Evolutionary conservation across 2,888 invertebrate genomes (phyloP).

Genomic region (Eilema griseolum): DNA sequence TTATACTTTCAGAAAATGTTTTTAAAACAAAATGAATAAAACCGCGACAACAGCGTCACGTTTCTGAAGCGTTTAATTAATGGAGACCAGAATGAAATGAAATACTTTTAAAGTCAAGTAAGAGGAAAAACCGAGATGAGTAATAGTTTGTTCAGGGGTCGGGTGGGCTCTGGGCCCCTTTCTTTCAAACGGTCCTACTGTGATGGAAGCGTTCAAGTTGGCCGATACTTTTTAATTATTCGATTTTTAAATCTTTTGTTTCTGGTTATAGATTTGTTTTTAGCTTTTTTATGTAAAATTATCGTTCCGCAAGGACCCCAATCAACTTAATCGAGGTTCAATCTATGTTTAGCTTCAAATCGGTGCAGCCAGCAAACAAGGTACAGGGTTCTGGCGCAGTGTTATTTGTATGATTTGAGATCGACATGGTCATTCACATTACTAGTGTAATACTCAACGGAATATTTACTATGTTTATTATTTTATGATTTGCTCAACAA

Average conservation of each 20-base stretch:
- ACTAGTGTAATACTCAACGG: no score
- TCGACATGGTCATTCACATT: no score
- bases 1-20: conserved; percentile 41
- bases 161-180: conserved; percentile 33
- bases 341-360: background rate
- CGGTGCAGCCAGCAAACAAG: no score
- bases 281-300: no score
- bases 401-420: no score
- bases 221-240: conserved; percentile 46
- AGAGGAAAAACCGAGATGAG: conserved; percentile 50
- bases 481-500: no score
- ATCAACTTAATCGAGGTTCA: no score
- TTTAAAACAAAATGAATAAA: conserved; percentile 52
- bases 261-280: no score
- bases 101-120: conserved; percentile 59
- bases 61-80: conserved; percentile 70
- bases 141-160: conserved; percentile 61
- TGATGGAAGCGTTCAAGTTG: conserved; percentile 62
- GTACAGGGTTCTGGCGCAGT: no score
- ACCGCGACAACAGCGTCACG: conserved; percentile 54
- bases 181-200: conserved; percentile 41
- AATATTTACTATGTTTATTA: no score
- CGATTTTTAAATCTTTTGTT: conserved; percentile 10
- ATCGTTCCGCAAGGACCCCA: no score
- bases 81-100: conserved; percentile 61